phyloP scores from a whole-genome alignment of 2,888 invertebrate genomes.

The Teleogryllus oceanicus region DNA sequence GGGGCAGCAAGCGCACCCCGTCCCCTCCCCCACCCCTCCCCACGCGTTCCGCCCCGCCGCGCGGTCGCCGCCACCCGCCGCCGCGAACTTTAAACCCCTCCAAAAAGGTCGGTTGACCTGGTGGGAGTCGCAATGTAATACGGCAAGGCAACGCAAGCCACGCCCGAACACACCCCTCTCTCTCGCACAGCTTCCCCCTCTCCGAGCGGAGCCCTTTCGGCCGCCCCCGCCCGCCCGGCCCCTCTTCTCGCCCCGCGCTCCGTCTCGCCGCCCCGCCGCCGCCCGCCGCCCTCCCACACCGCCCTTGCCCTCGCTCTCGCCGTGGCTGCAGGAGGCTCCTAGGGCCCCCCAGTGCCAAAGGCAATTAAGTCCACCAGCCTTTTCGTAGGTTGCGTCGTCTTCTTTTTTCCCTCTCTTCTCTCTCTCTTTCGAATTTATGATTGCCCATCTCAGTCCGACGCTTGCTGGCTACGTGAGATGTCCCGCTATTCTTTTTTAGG shows the following conservation, averaged over 20 bases:
- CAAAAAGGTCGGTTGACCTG: conserved; percentile 10
- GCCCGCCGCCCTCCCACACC: no score
- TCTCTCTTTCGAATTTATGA: conserved; percentile 25
- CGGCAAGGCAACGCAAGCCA: conserved; percentile 10
- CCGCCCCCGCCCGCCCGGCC: background rate
- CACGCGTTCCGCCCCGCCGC: background rate
- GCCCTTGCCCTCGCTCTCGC: no score
- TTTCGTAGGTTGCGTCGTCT: conserved; percentile 6
- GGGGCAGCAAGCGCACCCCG: background rate
- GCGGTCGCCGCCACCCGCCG: background rate
- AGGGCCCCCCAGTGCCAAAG: background rate
- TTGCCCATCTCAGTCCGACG: conserved; percentile 22
- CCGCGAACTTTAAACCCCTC: conserved; percentile 18
- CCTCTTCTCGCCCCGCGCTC: background rate
- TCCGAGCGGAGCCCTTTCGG: background rate
- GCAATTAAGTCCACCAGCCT: conserved; percentile 22
- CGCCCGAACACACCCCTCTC: conserved; percentile 3
- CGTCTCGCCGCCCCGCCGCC: background rate
- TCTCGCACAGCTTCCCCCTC: background rate
- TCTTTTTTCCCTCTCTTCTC: background rate
- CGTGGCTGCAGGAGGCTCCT: no score
- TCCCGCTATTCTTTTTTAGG: conserved; percentile 9
- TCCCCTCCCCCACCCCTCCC: background rate
- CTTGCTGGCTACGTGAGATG: background rate
- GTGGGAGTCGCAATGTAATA: background rate